Evolutionary conservation across 1,140 invertebrate genomes (phyloP), one percentile per base, ranked within the genome.

Genomic region (Globodera rostochiensis): DNA sequence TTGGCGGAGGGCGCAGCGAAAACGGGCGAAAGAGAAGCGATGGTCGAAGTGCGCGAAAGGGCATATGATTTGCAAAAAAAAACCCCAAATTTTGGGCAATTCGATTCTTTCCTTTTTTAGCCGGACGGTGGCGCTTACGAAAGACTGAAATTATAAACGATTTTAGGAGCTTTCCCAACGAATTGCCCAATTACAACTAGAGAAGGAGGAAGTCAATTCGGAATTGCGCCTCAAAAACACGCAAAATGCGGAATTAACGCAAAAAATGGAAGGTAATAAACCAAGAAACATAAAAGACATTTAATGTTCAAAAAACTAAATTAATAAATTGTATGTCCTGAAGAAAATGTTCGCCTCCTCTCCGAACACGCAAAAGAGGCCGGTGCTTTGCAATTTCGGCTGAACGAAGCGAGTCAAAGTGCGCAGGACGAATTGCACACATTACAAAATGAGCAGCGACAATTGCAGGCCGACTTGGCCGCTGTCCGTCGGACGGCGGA

Each of bases 161-260:
- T 77, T 66, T 77, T 49, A 78, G 77, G 77, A 78, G n/a, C 49
- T 78, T 64, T 78, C 77, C 11, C 64, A 80, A 50, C 45, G 36
- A 13, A 64, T 80, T 49, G 84, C 21, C 15, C n/a, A 64, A 83
- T 46, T 73, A 74, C 21, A 75, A 45, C 36, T 77, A 15, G 46
- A 73, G 50, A 75, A 75, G 67, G 80, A 49, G 80, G 70, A 83
- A 64, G 21, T 45, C 47, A 66, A 57, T 80, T 70, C 57, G 45
- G 66, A 80, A 73, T 47, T 73, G 57, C 69, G 64, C 21, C 21
- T n/a, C 46, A 78, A 46, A 78, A 70, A 13, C 25, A 5, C 50
- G 19, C 50, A 78, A 78, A 45, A 25, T 53, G n/a, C 25, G 5
- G 57, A 78, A 78, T 21, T 78, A 1, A 78, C 25, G 9, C 46